phyloP scores from a whole-genome alignment of 2,888 invertebrate species.

The Hermodice carunculata region DNA sequence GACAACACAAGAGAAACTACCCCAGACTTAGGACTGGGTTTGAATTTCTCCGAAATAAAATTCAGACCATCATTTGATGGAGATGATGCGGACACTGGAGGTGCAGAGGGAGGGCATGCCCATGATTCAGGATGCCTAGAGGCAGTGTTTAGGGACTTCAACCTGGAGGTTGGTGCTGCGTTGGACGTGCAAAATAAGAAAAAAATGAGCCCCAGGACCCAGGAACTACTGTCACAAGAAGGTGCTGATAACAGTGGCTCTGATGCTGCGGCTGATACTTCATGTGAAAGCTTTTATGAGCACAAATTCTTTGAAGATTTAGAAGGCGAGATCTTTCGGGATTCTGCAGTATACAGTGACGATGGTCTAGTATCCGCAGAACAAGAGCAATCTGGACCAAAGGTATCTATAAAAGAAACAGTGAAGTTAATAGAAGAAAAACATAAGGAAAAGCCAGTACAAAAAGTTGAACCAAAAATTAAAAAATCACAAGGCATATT shows the following conservation, averaged over 20 bases:
- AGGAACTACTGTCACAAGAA: too few relatives aligned
- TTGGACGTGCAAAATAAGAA: too few relatives aligned
- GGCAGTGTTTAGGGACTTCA: slow-evolving; percentile 9
- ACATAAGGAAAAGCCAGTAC: neutral
- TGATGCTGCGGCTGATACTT: too few relatives aligned
- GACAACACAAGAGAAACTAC: too few relatives aligned
- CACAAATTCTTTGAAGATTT: slow-evolving; percentile 64
- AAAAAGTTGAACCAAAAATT: slow-evolving; percentile 12
- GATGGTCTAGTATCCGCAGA: slow-evolving; percentile 42
- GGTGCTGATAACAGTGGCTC: too few relatives aligned
- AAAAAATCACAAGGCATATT: slow-evolving; percentile 27
- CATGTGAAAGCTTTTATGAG: slow-evolving; percentile 55
- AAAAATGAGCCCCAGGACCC: too few relatives aligned
- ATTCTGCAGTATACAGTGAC: slow-evolving; percentile 88
- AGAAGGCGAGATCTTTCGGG: slow-evolving; percentile 78
- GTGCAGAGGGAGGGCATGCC: neutral
- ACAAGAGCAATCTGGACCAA: neutral
- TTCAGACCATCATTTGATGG: neutral
- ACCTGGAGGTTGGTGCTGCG: slow-evolving; percentile 10
- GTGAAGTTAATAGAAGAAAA: slow-evolving; percentile 24
- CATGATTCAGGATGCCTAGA: slow-evolving; percentile 21
- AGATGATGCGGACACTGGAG: neutral
- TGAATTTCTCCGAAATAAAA: too few relatives aligned
- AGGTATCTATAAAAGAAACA: slow-evolving; percentile 22
- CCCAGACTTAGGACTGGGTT: too few relatives aligned